These are phyloP conservation scores for Rafetus swinhoei DNA, from an alignment of 2,113 vertebrate species.

Conservation along the genomic window DNA sequence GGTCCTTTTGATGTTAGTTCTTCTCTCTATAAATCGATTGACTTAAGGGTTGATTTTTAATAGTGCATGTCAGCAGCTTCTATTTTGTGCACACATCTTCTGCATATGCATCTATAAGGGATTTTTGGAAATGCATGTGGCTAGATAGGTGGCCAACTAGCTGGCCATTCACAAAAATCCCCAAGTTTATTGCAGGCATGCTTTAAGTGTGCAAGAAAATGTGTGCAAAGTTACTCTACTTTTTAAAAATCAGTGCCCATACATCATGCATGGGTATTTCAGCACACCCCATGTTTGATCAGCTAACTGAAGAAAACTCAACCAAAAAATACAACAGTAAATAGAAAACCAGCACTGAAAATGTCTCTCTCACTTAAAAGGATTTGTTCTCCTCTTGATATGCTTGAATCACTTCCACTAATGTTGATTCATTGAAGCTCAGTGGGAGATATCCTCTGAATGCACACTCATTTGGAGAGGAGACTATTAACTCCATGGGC, in stretches of 20 bases:
- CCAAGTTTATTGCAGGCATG: neutral
- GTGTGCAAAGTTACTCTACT: neutral
- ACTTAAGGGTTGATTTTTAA: neutral
- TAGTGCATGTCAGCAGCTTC: rapidly evolving
- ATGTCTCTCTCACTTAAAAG: neutral
- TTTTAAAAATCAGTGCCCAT: neutral
- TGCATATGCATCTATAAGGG: neutral
- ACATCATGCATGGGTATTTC: neutral
- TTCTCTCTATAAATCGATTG: neutral
- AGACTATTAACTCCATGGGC: neutral
- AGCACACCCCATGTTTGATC: neutral
- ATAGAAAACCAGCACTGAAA: slow-evolving; percentile 16
- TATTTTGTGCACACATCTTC: neutral
- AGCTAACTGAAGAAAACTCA: neutral
- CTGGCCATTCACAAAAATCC: neutral
- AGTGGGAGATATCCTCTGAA: neutral
- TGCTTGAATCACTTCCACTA: neutral
- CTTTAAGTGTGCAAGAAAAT: neutral
- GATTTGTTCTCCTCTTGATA: neutral
- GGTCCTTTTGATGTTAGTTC: neutral
- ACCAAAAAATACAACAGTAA: neutral
- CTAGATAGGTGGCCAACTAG: neutral
- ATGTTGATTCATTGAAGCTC: neutral
- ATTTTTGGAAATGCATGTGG: neutral
- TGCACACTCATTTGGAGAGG: neutral